Evolutionary conservation across 2,113 vertebrate species (phyloP).

Genomic region (Heterochromis multidens): DNA sequence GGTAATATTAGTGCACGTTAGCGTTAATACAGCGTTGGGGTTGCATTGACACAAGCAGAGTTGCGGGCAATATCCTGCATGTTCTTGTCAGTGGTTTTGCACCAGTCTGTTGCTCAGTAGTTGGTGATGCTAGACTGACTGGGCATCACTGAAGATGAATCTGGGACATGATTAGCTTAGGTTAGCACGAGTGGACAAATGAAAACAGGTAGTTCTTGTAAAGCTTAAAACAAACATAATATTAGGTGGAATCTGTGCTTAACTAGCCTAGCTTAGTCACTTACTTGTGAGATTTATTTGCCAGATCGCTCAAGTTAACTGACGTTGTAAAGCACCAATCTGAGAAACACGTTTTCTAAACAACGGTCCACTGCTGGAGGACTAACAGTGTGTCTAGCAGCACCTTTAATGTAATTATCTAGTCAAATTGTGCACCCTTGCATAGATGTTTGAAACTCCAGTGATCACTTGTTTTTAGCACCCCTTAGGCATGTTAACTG

Average conservation of each 20-base stretch:
- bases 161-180: too few relatives aligned
- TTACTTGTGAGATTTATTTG: background rate
- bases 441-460: background rate
- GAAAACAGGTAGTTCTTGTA: background rate
- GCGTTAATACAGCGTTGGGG: background rate
- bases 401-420: background rate
- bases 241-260: background rate
- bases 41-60: background rate
- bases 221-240: background rate
- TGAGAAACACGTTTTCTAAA: background rate
- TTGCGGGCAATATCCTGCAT: background rate
- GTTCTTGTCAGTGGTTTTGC: background rate
- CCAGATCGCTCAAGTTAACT: background rate
- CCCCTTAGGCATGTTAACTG: background rate
- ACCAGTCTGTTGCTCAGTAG: background rate
- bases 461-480: background rate
- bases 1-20: background rate
- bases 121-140: background rate
- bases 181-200: too few relatives aligned
- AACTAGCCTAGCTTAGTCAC: background rate
- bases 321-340: background rate
- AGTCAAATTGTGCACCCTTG: background rate
- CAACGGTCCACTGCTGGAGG: background rate
- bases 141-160: too few relatives aligned
- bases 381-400: background rate